Percentiles rank a stretch among this genome's conserved stretches.
Evolutionary conservation across 2,888 invertebrate genomes (phyloP).

Genomic region (Spialia ferax): DNA sequence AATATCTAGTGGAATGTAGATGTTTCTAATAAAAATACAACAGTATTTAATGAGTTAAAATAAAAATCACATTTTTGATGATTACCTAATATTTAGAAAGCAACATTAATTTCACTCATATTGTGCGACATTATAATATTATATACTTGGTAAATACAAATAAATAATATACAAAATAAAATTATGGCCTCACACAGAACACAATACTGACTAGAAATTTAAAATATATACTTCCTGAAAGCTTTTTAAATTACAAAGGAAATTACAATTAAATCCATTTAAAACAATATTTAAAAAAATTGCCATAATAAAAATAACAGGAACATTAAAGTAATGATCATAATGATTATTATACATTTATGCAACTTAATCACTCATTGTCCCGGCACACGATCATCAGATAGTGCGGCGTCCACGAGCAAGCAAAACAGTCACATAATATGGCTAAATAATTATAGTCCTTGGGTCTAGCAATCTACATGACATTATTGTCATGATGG

Average conservation of each 20-base stretch:
- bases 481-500: too few species aligned
- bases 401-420: too few species aligned
- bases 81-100: not conserved
- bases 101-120: not conserved
- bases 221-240: not conserved
- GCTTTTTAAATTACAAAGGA: not conserved
- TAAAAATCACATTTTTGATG: conserved; percentile 1
- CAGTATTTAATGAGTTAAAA: not conserved
- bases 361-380: too few species aligned
- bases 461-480: too few species aligned
- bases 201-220: conserved; percentile 34
- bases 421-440: too few species aligned
- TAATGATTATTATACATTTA: too few species aligned
- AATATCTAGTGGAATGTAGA: conserved; percentile 32
- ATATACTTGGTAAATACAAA: not conserved
- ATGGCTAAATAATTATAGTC: too few species aligned
- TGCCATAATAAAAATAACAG: not conserved
- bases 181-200: conserved; percentile 27
- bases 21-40: not conserved
- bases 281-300: too few species aligned
- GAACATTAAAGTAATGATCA: not conserved
- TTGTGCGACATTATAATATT: not conserved
- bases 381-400: too few species aligned
- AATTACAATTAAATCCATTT: not conserved
- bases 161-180: too few species aligned